Conservation (phyloP, 2,797 vertebrate genomes). For the Merluccius polli region DNA sequence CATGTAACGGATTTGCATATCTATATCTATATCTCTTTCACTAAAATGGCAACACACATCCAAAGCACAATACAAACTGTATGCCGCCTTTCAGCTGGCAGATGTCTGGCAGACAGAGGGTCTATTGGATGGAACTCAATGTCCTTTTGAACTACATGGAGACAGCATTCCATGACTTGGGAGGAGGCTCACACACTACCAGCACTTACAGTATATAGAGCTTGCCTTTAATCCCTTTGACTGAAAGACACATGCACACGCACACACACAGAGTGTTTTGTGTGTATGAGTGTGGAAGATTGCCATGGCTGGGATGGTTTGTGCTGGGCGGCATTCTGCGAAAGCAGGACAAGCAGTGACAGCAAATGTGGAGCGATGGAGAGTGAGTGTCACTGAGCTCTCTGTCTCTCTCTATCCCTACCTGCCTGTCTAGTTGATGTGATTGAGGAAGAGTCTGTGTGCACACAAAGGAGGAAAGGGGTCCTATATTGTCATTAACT, state of each 20-base stretch:
- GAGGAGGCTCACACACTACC: not conserved
- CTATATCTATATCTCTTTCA: not conserved
- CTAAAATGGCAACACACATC: not conserved
- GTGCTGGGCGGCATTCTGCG: slow-evolving; percentile 32
- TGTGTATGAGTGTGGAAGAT: not conserved
- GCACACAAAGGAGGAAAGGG: not conserved
- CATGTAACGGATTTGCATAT: too few species aligned
- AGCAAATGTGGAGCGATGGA: slow-evolving; percentile 10
- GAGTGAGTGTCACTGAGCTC: not conserved
- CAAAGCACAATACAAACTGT: not conserved
- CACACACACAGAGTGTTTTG: slow-evolving; percentile 11
- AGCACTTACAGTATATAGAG: not conserved
- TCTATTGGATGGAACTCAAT: not conserved
- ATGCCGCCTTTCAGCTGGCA: not conserved
- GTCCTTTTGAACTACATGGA: not conserved
- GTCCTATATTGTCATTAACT: not conserved
- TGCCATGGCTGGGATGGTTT: slow-evolving; percentile 16
- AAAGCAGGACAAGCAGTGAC: slow-evolving; percentile 44
- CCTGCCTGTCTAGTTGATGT: not conserved
- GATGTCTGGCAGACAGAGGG: not conserved
- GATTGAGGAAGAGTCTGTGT: not conserved
- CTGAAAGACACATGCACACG: slow-evolving; percentile 7
- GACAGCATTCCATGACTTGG: not conserved
- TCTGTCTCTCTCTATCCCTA: not conserved
- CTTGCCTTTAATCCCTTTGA: slow-evolving; percentile 13